Percentiles rank a stretch among this genome's conserved stretches.
Evolutionary conservation across 2,888 invertebrate species (phyloP).

Genomic region (Cheilosia grossa): DNA sequence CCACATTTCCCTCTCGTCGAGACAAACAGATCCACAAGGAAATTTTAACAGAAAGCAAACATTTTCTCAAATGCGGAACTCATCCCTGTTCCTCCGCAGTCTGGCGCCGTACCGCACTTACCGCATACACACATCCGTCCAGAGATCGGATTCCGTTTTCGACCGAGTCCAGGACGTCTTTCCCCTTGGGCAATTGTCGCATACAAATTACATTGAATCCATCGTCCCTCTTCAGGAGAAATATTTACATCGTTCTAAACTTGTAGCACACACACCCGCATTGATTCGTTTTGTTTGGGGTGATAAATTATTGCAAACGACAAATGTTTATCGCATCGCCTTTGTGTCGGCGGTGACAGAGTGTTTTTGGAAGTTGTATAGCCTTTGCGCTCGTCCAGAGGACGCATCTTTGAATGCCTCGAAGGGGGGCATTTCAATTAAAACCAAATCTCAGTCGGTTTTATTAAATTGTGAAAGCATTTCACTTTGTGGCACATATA

Average conservation of each 20-base stretch:
- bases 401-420: not conserved
- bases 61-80: conserved; percentile 1
- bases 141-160: not conserved
- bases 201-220: conserved; percentile 11
- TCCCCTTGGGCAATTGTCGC: conserved; percentile 5
- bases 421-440: conserved; percentile 18
- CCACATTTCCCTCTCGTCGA: conserved; percentile 13
- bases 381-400: not conserved
- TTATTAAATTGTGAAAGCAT: conserved; percentile 46
- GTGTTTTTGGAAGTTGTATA: not conserved
- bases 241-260: not conserved
- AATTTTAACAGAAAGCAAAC: conserved; percentile 18
- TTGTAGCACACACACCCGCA: conserved; percentile 9
- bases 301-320: conserved; percentile 25
- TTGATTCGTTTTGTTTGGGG: conserved; percentile 10
- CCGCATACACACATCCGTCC: not conserved
- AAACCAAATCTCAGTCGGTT: conserved; percentile 48
- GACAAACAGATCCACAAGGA: conserved; percentile 10
- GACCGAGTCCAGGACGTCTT: not conserved
- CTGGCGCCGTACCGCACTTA: not conserved
- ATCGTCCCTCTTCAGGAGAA: not conserved
- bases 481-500: conserved; percentile 39
- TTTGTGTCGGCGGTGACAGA: not conserved
- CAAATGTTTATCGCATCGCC: conserved; percentile 11
- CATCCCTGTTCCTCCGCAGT: not conserved